Conservation (phyloP, 2,797 vertebrate species). For the Neostethus bicornis region DNA sequence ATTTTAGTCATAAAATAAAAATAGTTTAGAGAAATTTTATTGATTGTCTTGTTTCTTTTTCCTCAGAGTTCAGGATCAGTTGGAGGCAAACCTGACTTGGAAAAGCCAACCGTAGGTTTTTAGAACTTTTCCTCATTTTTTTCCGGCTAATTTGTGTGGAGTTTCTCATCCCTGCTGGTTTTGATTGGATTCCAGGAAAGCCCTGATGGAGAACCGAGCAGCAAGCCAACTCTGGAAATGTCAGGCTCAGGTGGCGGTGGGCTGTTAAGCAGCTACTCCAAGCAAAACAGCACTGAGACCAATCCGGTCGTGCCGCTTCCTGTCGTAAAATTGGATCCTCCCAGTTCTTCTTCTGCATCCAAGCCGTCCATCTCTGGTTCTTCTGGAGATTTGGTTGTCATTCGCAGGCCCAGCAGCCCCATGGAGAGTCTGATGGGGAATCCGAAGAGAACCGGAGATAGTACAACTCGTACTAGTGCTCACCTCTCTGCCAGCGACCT, state of each 20-base stretch:
- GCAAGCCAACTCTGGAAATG: conserved; percentile 12
- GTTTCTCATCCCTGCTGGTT: background rate
- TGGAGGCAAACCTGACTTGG: conserved; percentile 36
- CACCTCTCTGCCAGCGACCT: conserved; percentile 46
- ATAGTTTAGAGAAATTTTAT: background rate
- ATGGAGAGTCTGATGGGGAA: conserved; percentile 63
- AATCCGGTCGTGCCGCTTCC: conserved; percentile 21
- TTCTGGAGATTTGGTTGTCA: background rate
- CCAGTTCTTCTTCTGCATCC: background rate
- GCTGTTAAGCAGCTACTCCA: conserved; percentile 14
- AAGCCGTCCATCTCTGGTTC: conserved; percentile 9
- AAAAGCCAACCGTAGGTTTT: conserved; percentile 33
- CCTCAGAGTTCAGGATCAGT: conserved; percentile 25
- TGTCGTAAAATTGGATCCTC: conserved; percentile 30
- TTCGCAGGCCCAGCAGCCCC: conserved; percentile 52
- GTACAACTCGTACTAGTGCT: conserved; percentile 6
- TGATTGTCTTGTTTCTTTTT: background rate
- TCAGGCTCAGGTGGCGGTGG: background rate
- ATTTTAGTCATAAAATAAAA: background rate
- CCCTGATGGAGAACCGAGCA: conserved; percentile 12
- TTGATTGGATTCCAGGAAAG: conserved; percentile 38
- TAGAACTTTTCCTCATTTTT: background rate
- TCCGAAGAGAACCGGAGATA: conserved; percentile 28
- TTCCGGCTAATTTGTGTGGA: background rate
- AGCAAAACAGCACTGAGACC: background rate